A percentile compares a stretch with the other conserved stretches of the same genome.
phyloP scores from a whole-genome alignment of 2,797 vertebrate genomes.

The Emydoidea blandingii region DNA sequence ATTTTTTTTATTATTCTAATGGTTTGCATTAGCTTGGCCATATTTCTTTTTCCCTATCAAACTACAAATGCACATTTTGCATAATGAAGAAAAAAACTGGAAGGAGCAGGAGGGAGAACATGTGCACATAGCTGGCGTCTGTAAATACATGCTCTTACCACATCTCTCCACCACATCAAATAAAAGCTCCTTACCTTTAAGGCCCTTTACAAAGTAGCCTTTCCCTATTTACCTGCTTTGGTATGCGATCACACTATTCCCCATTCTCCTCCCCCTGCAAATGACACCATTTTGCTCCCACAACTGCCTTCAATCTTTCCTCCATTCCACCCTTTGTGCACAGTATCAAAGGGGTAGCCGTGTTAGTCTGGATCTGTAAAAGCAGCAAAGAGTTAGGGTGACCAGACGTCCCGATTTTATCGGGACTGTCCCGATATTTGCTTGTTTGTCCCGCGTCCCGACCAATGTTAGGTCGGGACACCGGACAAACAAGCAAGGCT shows the following conservation, averaged over 20 bases:
- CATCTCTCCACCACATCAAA: not conserved
- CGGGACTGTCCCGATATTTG: too few species aligned
- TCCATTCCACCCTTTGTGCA: not conserved
- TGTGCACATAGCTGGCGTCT: accelerated
- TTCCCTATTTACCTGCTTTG: not conserved
- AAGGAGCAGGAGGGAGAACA: not conserved
- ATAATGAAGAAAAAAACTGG: not conserved
- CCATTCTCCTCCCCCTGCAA: not conserved
- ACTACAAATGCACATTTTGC: accelerated
- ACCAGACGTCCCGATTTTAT: too few species aligned
- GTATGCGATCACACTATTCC: not conserved
- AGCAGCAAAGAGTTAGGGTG: too few species aligned
- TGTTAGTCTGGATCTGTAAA: too few species aligned
- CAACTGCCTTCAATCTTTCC: not conserved
- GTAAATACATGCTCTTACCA: too few species aligned
- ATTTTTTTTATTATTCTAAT: not conserved
- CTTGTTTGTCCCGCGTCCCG: too few species aligned
- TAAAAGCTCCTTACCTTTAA: not conserved
- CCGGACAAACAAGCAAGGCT: too few species aligned
- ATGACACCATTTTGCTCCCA: not conserved
- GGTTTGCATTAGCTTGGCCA: not conserved
- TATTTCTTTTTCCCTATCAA: not conserved
- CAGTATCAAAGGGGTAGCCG: not conserved
- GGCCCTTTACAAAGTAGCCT: not conserved
- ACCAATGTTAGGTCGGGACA: too few species aligned